A percentile compares a stretch with the other conserved stretches of the same genome.
These are phyloP conservation scores for zebrafish (Danio rerio) DNA, from an alignment of 2,113 vertebrate genomes.

Conservation along the genomic window DNA sequence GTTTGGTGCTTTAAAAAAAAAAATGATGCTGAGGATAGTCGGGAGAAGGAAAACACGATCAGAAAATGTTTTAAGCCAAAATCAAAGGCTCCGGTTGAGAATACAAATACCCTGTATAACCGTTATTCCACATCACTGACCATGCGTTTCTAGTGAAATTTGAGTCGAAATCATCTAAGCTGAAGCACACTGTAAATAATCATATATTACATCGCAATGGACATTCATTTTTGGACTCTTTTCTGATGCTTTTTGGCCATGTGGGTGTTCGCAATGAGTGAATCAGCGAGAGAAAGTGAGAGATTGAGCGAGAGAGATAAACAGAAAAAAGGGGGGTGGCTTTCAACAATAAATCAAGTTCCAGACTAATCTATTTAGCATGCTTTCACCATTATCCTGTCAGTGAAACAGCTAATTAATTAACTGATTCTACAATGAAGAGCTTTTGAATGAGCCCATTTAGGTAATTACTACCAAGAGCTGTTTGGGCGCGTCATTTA, in stretches of 20 bases:
- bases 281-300: conserved; percentile 47
- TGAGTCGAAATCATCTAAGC: not conserved
- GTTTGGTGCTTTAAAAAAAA: too few species aligned
- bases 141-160: not conserved
- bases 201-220: not conserved
- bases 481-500: conserved; percentile 91
- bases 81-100: not conserved
- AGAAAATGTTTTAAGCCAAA: not conserved
- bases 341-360: conserved; percentile 94
- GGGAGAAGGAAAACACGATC: not conserved
- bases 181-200: not conserved
- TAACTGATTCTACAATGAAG: conserved; percentile 98
- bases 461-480: conserved; percentile 97
- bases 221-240: conserved; percentile 23
- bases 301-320: conserved; percentile 71
- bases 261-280: conserved; percentile 30
- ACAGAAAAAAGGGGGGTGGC: conserved; percentile 71
- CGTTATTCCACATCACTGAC: not conserved
- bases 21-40: not conserved
- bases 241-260: not conserved
- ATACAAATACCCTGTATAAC: not conserved
- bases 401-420: conserved; percentile 99
- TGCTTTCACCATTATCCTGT: conserved; percentile 94
- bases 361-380: conserved; percentile 94
- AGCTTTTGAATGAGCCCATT: conserved; percentile 98